Evolutionary conservation across 2,888 invertebrate species (phyloP).

Genomic region (Clunio marinus): DNA sequence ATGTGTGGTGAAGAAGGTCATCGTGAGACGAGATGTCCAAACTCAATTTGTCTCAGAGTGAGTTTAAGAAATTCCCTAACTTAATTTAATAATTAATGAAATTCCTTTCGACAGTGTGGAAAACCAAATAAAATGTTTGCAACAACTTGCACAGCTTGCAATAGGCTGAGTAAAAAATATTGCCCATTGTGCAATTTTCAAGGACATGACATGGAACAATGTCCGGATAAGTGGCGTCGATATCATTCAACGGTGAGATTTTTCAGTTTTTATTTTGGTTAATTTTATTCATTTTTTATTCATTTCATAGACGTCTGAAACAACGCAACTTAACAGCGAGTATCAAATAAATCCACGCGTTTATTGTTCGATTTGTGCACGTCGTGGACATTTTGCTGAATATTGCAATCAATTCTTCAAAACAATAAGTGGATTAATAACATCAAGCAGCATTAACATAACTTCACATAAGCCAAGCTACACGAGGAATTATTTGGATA

Average conservation of each 20-base stretch:
- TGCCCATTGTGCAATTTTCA: slow-evolving; percentile 61
- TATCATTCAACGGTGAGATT: slow-evolving; percentile 65
- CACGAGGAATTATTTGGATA: slow-evolving; percentile 11
- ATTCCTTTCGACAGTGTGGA: slow-evolving; percentile 73
- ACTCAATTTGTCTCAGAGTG: slow-evolving; percentile 67
- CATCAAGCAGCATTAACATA: slow-evolving; percentile 41
- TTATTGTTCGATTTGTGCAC: slow-evolving; percentile 58
- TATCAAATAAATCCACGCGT: slow-evolving; percentile 47
- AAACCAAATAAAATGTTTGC: slow-evolving; percentile 57
- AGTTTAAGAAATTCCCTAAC: slow-evolving; percentile 44
- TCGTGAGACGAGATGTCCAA: slow-evolving; percentile 62
- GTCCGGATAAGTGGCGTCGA: slow-evolving; percentile 71
- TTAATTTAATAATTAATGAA: no score
- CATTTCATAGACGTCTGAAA: background rate
- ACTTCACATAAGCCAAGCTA: slow-evolving; percentile 49
- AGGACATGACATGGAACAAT: slow-evolving; percentile 60
- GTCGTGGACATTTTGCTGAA: slow-evolving; percentile 54
- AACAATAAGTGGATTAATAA: slow-evolving; percentile 8
- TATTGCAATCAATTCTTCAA: slow-evolving; percentile 45
- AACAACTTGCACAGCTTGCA: slow-evolving; percentile 60
- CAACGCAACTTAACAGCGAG: slow-evolving; percentile 45
- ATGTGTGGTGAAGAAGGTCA: slow-evolving; percentile 68
- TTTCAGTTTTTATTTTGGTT: slow-evolving; percentile 19
- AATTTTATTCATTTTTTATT: background rate
- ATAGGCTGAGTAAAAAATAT: slow-evolving; percentile 50